phyloP scores from a whole-genome alignment of 2,113 vertebrate genomes.

The Mola mola region DNA sequence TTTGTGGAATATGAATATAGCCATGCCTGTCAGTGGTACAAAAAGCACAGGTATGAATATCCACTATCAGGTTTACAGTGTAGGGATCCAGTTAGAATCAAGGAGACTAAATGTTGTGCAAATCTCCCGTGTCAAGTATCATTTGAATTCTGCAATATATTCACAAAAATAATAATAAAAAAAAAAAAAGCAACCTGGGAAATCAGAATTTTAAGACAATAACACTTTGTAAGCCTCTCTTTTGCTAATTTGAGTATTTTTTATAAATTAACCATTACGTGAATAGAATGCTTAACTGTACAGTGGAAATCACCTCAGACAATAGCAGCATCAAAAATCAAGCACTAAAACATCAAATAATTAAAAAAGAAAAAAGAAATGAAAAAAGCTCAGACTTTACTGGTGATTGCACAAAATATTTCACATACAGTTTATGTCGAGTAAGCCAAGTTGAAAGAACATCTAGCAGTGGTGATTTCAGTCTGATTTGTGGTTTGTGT shows the following conservation, averaged over 20 bases:
- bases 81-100: slow-evolving; percentile 40
- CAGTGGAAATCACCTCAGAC: slow-evolving; percentile 52
- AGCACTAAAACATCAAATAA: slow-evolving; percentile 56
- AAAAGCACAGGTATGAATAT: slow-evolving; percentile 39
- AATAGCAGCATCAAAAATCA: slow-evolving; percentile 73
- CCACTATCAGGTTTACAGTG: slow-evolving; percentile 49
- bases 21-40: slow-evolving; percentile 61
- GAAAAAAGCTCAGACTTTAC: slow-evolving; percentile 37
- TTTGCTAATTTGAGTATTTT: slow-evolving; percentile 27
- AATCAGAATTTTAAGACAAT: slow-evolving; percentile 61
- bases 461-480: slow-evolving; percentile 49
- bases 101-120: slow-evolving; percentile 69
- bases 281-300: slow-evolving; percentile 46
- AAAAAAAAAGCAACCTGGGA: slow-evolving; percentile 34
- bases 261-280: too few relatives aligned
- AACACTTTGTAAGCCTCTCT: slow-evolving; percentile 48
- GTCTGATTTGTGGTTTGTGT: slow-evolving; percentile 47
- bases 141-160: slow-evolving; percentile 51
- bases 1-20: slow-evolving; percentile 55
- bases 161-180: slow-evolving; percentile 26
- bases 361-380: slow-evolving; percentile 15
- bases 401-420: slow-evolving; percentile 69
- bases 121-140: slow-evolving; percentile 65
- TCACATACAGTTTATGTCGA: slow-evolving; percentile 54
- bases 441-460: slow-evolving; percentile 51